Evolutionary conservation across 2,113 vertebrate species (phyloP).

Genomic region (Panthera uncia): DNA sequence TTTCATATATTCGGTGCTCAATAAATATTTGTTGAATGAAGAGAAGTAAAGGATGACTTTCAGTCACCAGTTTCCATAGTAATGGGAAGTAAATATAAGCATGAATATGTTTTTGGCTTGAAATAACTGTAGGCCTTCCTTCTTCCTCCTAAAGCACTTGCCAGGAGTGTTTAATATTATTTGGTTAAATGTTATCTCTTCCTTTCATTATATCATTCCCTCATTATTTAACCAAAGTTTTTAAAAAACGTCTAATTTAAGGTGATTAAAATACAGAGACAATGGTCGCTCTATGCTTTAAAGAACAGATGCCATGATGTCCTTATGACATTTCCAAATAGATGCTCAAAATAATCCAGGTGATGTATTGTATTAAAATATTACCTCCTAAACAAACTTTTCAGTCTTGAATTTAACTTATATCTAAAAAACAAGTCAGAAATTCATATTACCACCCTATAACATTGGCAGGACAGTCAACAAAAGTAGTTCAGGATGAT

Average conservation of each 20-base stretch:
- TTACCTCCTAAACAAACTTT: neutral
- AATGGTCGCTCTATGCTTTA: neutral
- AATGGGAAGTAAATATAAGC: neutral
- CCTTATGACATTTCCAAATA: neutral
- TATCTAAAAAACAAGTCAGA: neutral
- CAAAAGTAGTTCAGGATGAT: neutral
- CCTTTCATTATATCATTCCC: neutral
- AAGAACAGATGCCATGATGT: neutral
- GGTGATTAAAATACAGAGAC: neutral
- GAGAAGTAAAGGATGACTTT: neutral
- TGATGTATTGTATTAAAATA: neutral
- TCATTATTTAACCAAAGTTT: neutral
- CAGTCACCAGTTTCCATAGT: neutral
- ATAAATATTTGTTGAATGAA: neutral
- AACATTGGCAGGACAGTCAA: neutral
- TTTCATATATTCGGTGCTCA: neutral
- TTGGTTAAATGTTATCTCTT: neutral
- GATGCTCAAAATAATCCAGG: neutral
- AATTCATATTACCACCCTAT: neutral
- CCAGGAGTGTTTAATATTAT: neutral
- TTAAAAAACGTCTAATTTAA: neutral
- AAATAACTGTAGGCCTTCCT: neutral
- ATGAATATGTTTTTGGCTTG: rapidly evolving
- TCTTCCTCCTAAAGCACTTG: neutral
- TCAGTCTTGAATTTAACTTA: neutral